Base-by-base conservation (phyloP, 37 sponge, comb jelly and placozoan genomes). In the Ianthella basta region DNA sequence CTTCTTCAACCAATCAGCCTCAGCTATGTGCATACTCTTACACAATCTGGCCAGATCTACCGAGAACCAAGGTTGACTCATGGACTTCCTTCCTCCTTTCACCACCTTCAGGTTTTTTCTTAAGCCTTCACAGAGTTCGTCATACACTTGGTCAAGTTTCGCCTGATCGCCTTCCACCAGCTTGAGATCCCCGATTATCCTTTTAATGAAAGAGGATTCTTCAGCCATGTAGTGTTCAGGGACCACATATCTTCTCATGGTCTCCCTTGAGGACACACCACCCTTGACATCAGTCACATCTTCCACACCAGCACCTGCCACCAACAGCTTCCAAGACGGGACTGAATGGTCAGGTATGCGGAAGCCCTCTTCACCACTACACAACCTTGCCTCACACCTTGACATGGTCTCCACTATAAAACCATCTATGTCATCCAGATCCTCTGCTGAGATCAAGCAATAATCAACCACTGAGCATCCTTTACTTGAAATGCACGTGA, bases 311-410 rank as follows among this genome's bases (percentile, higher is more conserved):
- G 68, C 27, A 66, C 68, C 68, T 66, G 29, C 68, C 68, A 66
- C 27, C 68, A 66, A 66, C 68, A 66, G 23, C 68, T 66, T 66
- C 68, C 68, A 66, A 66, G 68, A 66, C 27, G 23, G 27, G 68
- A 66, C 68, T 66, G 68, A 66, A 66, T 66, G 68, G 68, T 66
- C 68, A 66, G 68, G 68, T 66, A 66, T 66, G 68, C 29, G 68
- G 68, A 24, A 66, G 29, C 29, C 68, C 68, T 66, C 68, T 66
- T 66, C 68, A 66, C 68, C 68, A 15, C 27, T 66, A 66, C 68
- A 66, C 68, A 66, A 66, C 68, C 68, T 66, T 66, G 68, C 68
- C 68, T 66, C 68, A 27, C 68, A 66, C 68, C 68, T 66, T 66
- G 68, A 66, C 68, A 66, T 66, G 68, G 68, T 66, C 27, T 66